Conservation (phyloP, 2,888 invertebrate genomes). For the Acleris holmiana region DNA sequence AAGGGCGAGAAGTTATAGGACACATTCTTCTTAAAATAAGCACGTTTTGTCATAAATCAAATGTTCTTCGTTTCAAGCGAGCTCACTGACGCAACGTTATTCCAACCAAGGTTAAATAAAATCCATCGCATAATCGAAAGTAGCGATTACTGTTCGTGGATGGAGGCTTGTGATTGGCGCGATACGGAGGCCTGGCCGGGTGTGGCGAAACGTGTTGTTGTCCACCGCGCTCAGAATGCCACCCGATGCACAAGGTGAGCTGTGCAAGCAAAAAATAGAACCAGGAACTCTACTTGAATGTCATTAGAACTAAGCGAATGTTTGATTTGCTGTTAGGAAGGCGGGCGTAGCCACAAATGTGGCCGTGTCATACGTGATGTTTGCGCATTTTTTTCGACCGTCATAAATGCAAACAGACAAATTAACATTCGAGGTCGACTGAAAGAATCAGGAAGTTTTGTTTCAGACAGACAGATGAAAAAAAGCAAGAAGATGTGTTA, state of each 20-base stretch:
- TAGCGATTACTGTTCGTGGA: slow-evolving; percentile 62
- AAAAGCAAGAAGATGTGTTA: not conserved
- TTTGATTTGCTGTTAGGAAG: slow-evolving; percentile 26
- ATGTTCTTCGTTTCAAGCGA: slow-evolving; percentile 10
- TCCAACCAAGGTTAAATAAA: slow-evolving; percentile 71
- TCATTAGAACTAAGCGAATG: slow-evolving; percentile 30
- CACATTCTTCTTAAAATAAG: not conserved
- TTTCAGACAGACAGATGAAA: slow-evolving; percentile 12
- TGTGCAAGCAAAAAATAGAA: slow-evolving; percentile 51
- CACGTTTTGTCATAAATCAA: slow-evolving; percentile 7
- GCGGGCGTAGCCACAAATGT: slow-evolving; percentile 14
- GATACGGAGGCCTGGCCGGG: slow-evolving; percentile 75
- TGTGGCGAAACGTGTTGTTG: slow-evolving; percentile 72
- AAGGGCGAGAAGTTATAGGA: not conserved
- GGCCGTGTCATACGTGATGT: slow-evolving; percentile 44
- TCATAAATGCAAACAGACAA: slow-evolving; percentile 35
- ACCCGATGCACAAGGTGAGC: slow-evolving; percentile 49
- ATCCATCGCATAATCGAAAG: slow-evolving; percentile 70
- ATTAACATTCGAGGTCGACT: slow-evolving; percentile 28
- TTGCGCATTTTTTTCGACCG: slow-evolving; percentile 46
- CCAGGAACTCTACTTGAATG: slow-evolving; percentile 44
- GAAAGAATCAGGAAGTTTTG: slow-evolving; percentile 29
- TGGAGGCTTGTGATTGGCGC: slow-evolving; percentile 71
- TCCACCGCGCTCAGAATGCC: slow-evolving; percentile 54
- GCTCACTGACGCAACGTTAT: slow-evolving; percentile 63